Base-by-base conservation (phyloP, 2,797 vertebrate genomes). In the Hoplostethus mediterraneus region DNA sequence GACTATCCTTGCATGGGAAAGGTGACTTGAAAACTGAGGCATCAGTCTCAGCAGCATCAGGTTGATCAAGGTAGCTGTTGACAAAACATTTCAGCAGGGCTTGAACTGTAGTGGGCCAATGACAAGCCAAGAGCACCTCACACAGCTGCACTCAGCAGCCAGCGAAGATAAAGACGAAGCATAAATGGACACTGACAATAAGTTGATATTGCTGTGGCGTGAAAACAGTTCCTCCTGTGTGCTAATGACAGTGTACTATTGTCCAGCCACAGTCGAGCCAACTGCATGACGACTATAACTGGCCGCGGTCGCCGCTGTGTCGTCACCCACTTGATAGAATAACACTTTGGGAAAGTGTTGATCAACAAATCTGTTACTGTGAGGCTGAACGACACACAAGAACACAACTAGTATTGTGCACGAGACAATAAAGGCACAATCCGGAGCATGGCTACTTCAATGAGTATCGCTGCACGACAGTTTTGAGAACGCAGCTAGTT, bases 201-300 rank as follows among this genome's bases (percentile, higher is more conserved):
- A 82, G 63, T 73, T 77, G 86, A 91, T 91, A 90, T 83, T 89
- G 84, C 82, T 88, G 84, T 51, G 78, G 83, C 76, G 89, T 90
- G 86, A 81, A 82, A 88, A 94, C 88, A 94, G 87, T 77, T 80
- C 78, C 65, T 78, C 69, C 81, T 84, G 92, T 94, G 91, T 90
- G 70, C 81, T 79, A 63, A 83, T 82, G 71, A 94, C 92, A 94
- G 85, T 12, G 55, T 45, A 59, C 88, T 87, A 92, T 94, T 94
- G 94, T 94, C 56, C 77, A 78, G 69, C 36, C 67, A 2, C 5
- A 53, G 75, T 72, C 42, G 75, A 78, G 69, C 56, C 83, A 65
- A 81, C 49, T 69, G 78, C 72, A 90, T 84, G 90, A 93, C 84
- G 82, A 74, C 79, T 55, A 45, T 83, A 55, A 79, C 82, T 81